phyloP scores from a whole-genome alignment of 2,113 vertebrate species.

The Hoplias malabaricus region DNA sequence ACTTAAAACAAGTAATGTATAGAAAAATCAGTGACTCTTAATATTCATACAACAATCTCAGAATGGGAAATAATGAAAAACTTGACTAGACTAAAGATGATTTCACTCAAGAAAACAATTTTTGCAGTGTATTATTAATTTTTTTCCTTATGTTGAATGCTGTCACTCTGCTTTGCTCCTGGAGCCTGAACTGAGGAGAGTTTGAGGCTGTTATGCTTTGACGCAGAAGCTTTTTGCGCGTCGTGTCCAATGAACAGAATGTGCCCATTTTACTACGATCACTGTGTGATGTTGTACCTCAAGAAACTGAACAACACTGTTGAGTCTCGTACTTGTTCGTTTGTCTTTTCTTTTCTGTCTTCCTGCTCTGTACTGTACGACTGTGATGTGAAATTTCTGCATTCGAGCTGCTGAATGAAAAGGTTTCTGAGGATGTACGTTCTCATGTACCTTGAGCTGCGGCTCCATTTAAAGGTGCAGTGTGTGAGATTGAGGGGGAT shows the following conservation, averaged over 20 bases:
- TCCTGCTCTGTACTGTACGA: neutral
- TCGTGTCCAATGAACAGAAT: constrained; percentile 36
- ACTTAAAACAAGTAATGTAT: too few species aligned
- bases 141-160: constrained; percentile 8
- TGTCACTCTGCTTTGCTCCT: constrained; percentile 26
- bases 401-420: constrained; percentile 41
- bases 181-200: neutral
- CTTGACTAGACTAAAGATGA: too few species aligned
- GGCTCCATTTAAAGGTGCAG: constrained; percentile 19
- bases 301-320: constrained; percentile 32
- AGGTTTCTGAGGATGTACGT: constrained; percentile 15
- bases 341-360: neutral
- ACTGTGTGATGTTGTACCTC: constrained; percentile 52
- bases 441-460: constrained; percentile 27
- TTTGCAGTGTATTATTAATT: neutral
- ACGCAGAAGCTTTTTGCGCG: constrained; percentile 9
- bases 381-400: constrained; percentile 32
- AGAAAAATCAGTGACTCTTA: too few species aligned
- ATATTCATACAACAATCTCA: too few species aligned
- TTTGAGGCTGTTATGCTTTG: constrained; percentile 6
- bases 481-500: too few species aligned
- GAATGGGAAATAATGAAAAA: too few species aligned
- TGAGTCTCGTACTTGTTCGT: constrained; percentile 8
- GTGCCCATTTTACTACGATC: constrained; percentile 48
- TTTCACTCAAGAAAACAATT: too few species aligned